Evolutionary conservation across 2,888 invertebrate genomes (phyloP), one percentile per base, ranked within the genome.

Genomic region (Hyposoter didymator): DNA sequence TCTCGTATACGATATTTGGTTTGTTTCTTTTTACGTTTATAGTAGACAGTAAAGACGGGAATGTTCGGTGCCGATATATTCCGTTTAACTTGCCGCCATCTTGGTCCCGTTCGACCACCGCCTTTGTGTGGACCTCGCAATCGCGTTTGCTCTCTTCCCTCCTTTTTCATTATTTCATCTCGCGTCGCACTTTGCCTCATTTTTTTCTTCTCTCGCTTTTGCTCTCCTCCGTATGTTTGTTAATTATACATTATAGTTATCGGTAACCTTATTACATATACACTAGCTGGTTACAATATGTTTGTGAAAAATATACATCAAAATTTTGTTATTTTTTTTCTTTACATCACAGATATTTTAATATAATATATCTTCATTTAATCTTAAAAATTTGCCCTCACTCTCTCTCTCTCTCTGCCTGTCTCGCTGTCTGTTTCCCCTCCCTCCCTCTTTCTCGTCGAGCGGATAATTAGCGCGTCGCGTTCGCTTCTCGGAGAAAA

Each of bases 231-330:
- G 82, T 79, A 87, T 76, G 74, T 85, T 85, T n/a, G n/a, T 35
- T 35, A 87, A 87, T 87, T 85, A 84, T 87, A 87, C 86, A 82
- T 87, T 88, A 86, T 87, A 93, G 89, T 92, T 88, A 92, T 90
- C 90, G 91, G 81, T 93, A 92, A 91, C 91, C 92, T 93, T 93
- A 93, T 91, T 75, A 92, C 91, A 92, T 93, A 93, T 93, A 93
- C 91, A 92, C 92, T 93, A 93, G 93, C 92, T 93, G 93, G 91
- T 93, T 94, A 93, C 91, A 92, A 93, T 93, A 93, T 93, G 86
- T 91, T 94, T 93, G 93, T 93, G 94, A 94, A 94, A 94, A 94
- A 94, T 94, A 94, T 94, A 94, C 94, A 94, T 94, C 92, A 93
- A 94, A 94, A 94, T 93, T 94, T 94, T 93, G 93, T 93, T 94